These are phyloP conservation scores for Tragelaphus buxtoni DNA, from an alignment of 2,113 vertebrate genomes.

Conservation along the genomic window DNA sequence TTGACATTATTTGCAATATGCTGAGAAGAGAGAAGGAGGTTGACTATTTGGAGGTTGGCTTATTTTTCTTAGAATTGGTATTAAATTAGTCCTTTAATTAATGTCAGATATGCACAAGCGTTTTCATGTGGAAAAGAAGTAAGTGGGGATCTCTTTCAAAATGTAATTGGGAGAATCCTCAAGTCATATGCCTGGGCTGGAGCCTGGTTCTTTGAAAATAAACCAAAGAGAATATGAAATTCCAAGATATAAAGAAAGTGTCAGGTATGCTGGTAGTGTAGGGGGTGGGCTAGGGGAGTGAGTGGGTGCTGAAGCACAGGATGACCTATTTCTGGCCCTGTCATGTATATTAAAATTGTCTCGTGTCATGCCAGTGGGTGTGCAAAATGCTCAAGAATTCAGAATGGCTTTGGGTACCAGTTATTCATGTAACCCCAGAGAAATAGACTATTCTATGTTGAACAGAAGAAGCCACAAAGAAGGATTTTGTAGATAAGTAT, in stretches of 20 bases:
- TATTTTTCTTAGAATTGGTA: conserved; percentile 56
- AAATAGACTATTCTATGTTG: neutral
- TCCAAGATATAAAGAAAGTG: neutral
- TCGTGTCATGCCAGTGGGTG: neutral
- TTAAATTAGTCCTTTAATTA: conserved; percentile 70
- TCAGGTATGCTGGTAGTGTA: neutral
- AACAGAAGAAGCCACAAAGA: neutral
- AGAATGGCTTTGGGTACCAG: neutral
- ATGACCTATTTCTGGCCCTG: neutral
- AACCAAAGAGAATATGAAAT: conserved; percentile 38
- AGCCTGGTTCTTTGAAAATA: conserved; percentile 42
- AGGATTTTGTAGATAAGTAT: neutral
- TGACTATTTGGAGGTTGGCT: conserved; percentile 18
- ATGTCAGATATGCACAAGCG: neutral
- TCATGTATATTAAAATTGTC: neutral
- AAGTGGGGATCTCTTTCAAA: conserved; percentile 26
- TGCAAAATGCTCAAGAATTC: neutral
- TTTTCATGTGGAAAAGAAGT: conserved; percentile 43
- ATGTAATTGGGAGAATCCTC: conserved; percentile 51
- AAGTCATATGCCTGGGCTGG: conserved; percentile 3
- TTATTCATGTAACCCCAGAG: neutral
- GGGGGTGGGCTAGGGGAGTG: neutral
- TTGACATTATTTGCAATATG: conserved; percentile 44
- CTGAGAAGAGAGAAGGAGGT: conserved; percentile 42
- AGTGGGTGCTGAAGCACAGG: neutral